Evolutionary conservation across 1,140 invertebrate species (phyloP), one percentile per base, ranked within the genome.

Genomic region (Homalodisca vitripennis): DNA sequence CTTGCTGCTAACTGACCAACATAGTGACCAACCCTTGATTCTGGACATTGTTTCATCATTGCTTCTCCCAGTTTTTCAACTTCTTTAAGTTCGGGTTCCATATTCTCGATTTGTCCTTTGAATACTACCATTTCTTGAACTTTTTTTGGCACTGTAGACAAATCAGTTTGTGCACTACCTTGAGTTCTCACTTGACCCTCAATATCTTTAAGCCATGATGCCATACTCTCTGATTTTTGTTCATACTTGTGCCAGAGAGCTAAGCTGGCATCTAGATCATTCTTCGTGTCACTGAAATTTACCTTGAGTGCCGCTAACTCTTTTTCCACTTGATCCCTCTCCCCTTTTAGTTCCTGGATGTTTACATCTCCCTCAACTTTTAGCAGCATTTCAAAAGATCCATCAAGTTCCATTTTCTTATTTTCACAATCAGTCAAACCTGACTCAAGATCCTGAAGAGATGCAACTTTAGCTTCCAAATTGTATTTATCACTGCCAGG

Each of bases 401-500:
- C 84, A 70, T 88, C 85, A 3, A 89, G 82, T 74, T 92, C 90
- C 2, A 75, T 75, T 74, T 89, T 86, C 65, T 87, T 85, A 13
- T 78, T 76, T 47, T 86, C 83, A 76, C 89, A 92, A 72, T 92
- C 89, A 17, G 80, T 78, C 53, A 95, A 85, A 34, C 87, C 89
- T 66, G 82, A 83, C 78, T 90, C 85, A 1, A 95, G 87, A 72
- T 94, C 92, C 68, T 83, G 78, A n/a, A 97, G 75, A 6, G 93
- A 90, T 1, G 89, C 86, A 75, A 92, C 84, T 81, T 98, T 98
- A 0, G 94, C 89, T 82, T 97, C 92, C n/a, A 97, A 82, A 78
- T 94, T 96, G 76, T 95, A 97, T 77, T 89, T 88, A 77, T 98
- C 94, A 75, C 90, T 94, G 30, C 87, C 88, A 3, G 89, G 85